A percentile compares a stretch with the other conserved stretches of the same genome.
Evolutionary conservation across 2,113 vertebrate genomes (phyloP).

Genomic region (Mus musculus): DNA sequence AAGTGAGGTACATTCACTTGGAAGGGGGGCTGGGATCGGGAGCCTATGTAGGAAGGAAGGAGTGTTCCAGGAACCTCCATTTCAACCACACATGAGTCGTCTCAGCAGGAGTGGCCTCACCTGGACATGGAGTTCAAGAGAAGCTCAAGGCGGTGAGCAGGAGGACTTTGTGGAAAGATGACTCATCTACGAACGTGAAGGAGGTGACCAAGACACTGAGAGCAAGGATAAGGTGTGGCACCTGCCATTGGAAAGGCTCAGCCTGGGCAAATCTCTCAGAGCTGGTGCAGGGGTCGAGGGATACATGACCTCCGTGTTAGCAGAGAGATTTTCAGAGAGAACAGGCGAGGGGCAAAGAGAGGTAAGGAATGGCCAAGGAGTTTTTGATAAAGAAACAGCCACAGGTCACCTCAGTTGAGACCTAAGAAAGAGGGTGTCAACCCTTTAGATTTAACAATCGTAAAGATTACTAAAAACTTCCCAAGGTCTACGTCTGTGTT

Average conservation of each 20-base stretch:
- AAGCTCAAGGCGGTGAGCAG: background rate
- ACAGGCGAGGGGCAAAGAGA: background rate
- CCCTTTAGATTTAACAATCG: no score
- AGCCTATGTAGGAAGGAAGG: background rate
- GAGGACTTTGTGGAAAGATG: background rate
- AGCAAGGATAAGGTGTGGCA: background rate
- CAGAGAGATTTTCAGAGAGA: no score
- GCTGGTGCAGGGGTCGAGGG: background rate
- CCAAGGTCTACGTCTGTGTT: no score
- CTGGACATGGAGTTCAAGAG: background rate
- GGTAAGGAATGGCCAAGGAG: background rate
- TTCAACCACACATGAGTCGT: background rate
- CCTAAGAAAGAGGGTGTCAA: no score
- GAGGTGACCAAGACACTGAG: background rate
- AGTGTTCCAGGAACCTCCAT: no score
- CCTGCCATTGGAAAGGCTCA: background rate
- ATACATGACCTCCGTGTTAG: background rate
- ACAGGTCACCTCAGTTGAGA: background rate
- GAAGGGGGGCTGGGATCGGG: no score
- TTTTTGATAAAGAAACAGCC: background rate
- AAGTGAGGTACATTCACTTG: background rate
- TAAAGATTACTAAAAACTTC: no score
- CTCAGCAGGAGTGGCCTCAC: background rate
- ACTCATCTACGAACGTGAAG: background rate
- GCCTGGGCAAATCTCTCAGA: background rate